phyloP scores from a whole-genome alignment of 2,113 vertebrate species.

The Rhizomys pruinosus region DNA sequence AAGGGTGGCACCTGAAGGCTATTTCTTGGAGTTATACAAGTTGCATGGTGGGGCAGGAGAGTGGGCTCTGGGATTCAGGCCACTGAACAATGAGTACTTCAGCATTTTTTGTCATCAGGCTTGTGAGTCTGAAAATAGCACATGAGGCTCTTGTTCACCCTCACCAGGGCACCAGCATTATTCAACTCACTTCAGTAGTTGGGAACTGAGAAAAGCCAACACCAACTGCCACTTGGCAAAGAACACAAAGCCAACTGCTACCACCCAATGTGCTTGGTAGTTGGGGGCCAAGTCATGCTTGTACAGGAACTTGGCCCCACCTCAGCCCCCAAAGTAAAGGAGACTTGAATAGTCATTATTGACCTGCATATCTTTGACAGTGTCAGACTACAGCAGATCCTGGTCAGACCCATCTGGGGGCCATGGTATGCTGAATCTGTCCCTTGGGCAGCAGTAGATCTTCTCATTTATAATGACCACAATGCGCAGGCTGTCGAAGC shows the following conservation, averaged over 20 bases:
- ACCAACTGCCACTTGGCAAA: constrained; percentile 97
- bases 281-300: constrained; percentile 97
- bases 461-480: constrained; percentile 96
- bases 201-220: constrained; percentile 94
- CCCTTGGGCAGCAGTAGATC: constrained; percentile 98
- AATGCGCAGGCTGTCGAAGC: constrained; percentile 96
- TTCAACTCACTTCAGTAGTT: constrained; percentile 97
- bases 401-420: constrained; percentile 97
- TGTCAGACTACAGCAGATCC: constrained; percentile 95
- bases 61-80: constrained; percentile 91
- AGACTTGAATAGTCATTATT: constrained; percentile 93
- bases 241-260: constrained; percentile 96
- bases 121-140: constrained; percentile 96
- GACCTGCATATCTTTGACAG: constrained; percentile 95
- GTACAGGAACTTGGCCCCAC: constrained; percentile 96
- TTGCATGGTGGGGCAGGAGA: constrained; percentile 95
- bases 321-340: constrained; percentile 96
- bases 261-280: constrained; percentile 96
- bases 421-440: constrained; percentile 95
- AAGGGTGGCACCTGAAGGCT: constrained; percentile 68
- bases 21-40: constrained; percentile 96
- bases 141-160: constrained; percentile 95
- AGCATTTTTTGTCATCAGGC: constrained; percentile 94
- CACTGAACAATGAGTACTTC: constrained; percentile 92
- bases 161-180: constrained; percentile 97